These are phyloP conservation scores for Zaprionus tsacasi DNA, from an alignment of 1,140 invertebrate genomes.

Conservation along the genomic window DNA sequence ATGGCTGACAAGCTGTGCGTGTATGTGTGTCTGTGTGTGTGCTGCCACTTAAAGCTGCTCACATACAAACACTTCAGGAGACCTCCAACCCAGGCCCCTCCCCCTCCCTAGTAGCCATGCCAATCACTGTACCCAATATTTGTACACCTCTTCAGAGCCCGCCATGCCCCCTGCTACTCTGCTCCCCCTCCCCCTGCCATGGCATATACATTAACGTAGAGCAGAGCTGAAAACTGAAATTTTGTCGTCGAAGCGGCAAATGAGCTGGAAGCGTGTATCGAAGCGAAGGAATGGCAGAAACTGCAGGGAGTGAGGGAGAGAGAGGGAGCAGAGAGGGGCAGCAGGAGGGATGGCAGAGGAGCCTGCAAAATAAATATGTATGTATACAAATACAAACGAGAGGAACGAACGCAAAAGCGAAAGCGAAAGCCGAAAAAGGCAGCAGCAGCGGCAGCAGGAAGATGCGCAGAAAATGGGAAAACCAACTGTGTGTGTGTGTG, in stretches of 20 bases:
- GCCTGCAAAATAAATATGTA: slow-evolving; percentile 62
- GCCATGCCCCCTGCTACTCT: neutral
- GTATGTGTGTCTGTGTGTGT: neutral
- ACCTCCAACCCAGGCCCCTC: neutral
- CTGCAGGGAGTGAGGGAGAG: neutral
- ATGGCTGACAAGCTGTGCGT: slow-evolving; percentile 47
- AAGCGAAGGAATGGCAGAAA: slow-evolving; percentile 20
- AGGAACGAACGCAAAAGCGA: slow-evolving; percentile 64
- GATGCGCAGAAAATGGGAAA: slow-evolving; percentile 55
- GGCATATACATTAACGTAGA: slow-evolving; percentile 63
- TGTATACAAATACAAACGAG: slow-evolving; percentile 67
- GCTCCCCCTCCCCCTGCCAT: slow-evolving; percentile 1
- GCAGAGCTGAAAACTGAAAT: slow-evolving; percentile 74
- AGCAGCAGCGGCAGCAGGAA: slow-evolving; percentile 12
- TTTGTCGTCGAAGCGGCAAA: slow-evolving; percentile 81
- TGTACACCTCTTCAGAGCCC: slow-evolving; percentile 25
- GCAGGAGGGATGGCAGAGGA: slow-evolving; percentile 1
- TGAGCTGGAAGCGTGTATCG: slow-evolving; percentile 71
- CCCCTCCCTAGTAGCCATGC: neutral
- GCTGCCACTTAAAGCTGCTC: slow-evolving; percentile 72
- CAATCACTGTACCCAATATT: slow-evolving; percentile 33
- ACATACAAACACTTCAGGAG: slow-evolving; percentile 55
- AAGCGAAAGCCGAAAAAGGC: slow-evolving; percentile 61
- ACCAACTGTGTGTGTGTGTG: slow-evolving; percentile 27
- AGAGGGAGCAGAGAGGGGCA: neutral